A percentile compares a stretch with the other conserved stretches of the same genome.
Conservation (phyloP, 1,140 invertebrate genomes). For the Apis cerana region DNA sequence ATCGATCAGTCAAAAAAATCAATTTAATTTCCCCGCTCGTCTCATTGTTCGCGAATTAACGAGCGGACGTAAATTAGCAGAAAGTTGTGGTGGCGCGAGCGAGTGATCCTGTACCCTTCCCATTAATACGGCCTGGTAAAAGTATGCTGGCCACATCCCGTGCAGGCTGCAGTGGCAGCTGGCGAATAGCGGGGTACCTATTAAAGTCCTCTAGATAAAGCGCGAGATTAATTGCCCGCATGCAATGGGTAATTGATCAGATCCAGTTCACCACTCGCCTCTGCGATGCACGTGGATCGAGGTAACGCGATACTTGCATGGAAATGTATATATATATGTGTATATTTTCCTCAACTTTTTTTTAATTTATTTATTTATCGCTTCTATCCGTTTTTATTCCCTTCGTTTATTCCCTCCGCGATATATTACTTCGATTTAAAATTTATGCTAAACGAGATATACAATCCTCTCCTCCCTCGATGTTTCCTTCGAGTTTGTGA, state of each 20-base stretch:
- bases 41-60: constrained; percentile 12
- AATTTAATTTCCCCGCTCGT: background rate
- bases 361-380: background rate
- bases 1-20: too few relatives aligned
- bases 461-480: too few relatives aligned
- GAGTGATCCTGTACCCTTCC: constrained; percentile 34
- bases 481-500: too few relatives aligned
- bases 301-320: constrained; percentile 15
- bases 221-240: constrained; percentile 66
- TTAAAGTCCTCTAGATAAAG: constrained; percentile 68
- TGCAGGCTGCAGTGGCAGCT: constrained; percentile 61
- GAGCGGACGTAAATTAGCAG: constrained; percentile 17
- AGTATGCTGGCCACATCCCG: constrained; percentile 49
- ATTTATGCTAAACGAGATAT: too few relatives aligned
- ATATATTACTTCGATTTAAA: too few relatives aligned
- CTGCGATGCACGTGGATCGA: constrained; percentile 32
- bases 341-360: background rate
- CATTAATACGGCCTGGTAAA: constrained; percentile 46
- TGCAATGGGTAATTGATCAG: constrained; percentile 67
- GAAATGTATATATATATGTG: too few relatives aligned
- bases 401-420: too few relatives aligned
- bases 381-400: background rate
- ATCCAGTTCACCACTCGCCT: constrained; percentile 58
- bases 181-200: constrained; percentile 64
- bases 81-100: constrained; percentile 11